A percentile compares a stretch with the other conserved stretches of the same genome.
Evolutionary conservation across 1,140 invertebrate genomes (phyloP).

Genomic region (Trichomalopsis sarcophagae): DNA sequence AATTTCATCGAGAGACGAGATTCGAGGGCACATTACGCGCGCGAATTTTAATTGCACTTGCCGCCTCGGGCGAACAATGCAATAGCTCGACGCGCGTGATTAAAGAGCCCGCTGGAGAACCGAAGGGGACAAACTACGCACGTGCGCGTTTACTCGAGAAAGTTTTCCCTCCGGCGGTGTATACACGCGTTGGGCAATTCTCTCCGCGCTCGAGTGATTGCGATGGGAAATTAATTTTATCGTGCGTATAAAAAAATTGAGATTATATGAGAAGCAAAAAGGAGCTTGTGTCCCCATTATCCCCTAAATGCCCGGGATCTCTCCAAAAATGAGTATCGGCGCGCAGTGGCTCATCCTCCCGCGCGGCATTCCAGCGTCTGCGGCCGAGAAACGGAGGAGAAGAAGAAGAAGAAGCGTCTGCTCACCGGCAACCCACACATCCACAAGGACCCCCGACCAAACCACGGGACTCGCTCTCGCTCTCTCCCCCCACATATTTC

Average conservation of each 20-base stretch:
- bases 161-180: too few species aligned
- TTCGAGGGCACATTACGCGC: neutral
- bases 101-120: too few species aligned
- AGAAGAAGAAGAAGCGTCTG: too few species aligned
- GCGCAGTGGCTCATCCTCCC: neutral
- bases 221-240: too few species aligned
- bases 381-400: neutral
- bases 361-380: neutral
- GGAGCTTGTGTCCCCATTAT: neutral
- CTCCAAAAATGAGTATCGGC: neutral
- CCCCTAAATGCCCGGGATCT: neutral
- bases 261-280: too few species aligned
- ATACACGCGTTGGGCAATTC: too few species aligned
- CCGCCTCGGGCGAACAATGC: neutral
- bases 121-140: neutral
- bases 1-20: conserved; percentile 23
- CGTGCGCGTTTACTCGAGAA: neutral
- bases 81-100: neutral
- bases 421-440: neutral
- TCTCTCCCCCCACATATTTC: conserved; percentile 9
- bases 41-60: neutral
- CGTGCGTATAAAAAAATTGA: too few species aligned
- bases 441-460: neutral
- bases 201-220: too few species aligned
- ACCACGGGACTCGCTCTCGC: neutral